Base-by-base conservation (phyloP, 2,888 invertebrate genomes). In the Griposia aprilina region DNA sequence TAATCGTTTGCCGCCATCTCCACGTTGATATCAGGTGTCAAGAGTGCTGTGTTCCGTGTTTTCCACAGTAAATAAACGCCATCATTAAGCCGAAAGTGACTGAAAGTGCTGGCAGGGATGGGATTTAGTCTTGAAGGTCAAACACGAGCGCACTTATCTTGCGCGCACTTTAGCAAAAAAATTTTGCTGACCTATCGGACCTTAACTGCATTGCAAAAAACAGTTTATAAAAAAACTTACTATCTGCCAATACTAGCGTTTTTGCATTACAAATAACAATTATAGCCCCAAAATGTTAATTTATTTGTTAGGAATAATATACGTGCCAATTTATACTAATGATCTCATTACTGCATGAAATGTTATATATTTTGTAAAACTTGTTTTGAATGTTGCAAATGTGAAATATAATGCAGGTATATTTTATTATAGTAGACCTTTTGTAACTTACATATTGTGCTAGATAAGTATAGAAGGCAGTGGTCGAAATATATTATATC, bases 291-390 rank as follows among this genome's bases (percentile, higher is more conserved):
- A 68, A 75, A 65, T 79, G 69, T 76, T 63, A 73, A 50, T 70
- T 77, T 81, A 87, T 81, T 80, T 81, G 13, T 69, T 80, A 87
- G 85, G 72, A 86, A 78, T 82, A 83, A 73, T 78, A 80, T 59
- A 80, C 59, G 89, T 89, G 89, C 90, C 90, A 89, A 89, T 81
- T 76, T 82, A 66, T 81, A 82, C 50, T 67, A 69, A 81, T 85
- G 82, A 88, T 88, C 88, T 88, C 80, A 77, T 41, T 68, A 81
- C 81, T 90, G 90, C 83, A 74, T 86, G 26, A 89, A 90, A 89
- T 84, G 71, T 82, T 77, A 6, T 6, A 73, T 78, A 67, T 82
- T 36, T 88, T 86, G 78, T 78, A 66, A 82, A 84, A 81, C 78
- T 74, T 73, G 74, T 78, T 78, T 80, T 82, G 23, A 75, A 81